phyloP scores from a whole-genome alignment of 2,797 vertebrate species.

The Sebastes glaucus region DNA sequence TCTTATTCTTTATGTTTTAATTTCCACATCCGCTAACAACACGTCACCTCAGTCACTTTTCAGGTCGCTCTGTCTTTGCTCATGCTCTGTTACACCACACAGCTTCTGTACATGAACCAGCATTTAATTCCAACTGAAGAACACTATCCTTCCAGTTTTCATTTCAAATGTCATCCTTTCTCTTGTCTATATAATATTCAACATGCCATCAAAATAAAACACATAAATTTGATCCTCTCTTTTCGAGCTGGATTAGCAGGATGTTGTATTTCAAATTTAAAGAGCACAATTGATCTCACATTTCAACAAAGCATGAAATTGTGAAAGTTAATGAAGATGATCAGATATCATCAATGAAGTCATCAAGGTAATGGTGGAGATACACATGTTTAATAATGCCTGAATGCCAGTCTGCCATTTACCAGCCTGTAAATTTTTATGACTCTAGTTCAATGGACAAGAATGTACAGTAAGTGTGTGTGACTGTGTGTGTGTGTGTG shows the following conservation, averaged over 20 bases:
- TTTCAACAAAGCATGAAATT: constrained; percentile 62
- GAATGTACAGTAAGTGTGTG: constrained; percentile 10
- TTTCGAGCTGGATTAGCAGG: neutral
- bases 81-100: neutral
- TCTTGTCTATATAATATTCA: too few relatives aligned
- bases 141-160: neutral
- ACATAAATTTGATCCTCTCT: neutral
- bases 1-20: neutral
- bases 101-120: neutral
- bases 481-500: constrained; percentile 22
- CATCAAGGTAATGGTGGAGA: constrained; percentile 22
- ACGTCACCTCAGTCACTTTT: neutral
- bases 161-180: neutral
- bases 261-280: constrained; percentile 27
- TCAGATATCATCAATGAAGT: constrained; percentile 36
- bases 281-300: constrained; percentile 6
- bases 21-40: neutral
- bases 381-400: constrained; percentile 55
- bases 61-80: neutral
- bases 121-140: neutral
- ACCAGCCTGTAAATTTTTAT: constrained; percentile 68
- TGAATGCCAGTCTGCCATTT: constrained; percentile 63
- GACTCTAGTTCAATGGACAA: constrained; percentile 47
- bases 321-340: constrained; percentile 52
- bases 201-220: too few relatives aligned